Evolutionary conservation across 2,113 vertebrate genomes (phyloP).

Genomic region (Gobiocypris rarus): DNA sequence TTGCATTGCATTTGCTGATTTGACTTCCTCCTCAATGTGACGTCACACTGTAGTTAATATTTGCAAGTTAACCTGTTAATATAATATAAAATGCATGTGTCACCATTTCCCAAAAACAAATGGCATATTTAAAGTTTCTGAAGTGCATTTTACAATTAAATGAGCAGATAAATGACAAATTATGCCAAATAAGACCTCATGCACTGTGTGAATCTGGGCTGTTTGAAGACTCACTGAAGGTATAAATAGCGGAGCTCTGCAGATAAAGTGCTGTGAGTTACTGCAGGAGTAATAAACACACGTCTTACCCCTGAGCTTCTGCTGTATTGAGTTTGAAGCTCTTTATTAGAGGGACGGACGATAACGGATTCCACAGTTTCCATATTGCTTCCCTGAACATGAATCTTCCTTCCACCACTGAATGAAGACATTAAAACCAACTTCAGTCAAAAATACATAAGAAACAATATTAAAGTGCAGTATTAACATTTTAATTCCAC

Average conservation of each 20-base stretch:
- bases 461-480: background rate
- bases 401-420: conserved; percentile 86
- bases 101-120: no score
- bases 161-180: background rate
- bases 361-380: conserved; percentile 78
- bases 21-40: background rate
- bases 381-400: conserved; percentile 78
- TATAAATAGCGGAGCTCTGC: background rate
- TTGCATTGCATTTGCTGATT: no score
- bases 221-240: no score
- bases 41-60: background rate
- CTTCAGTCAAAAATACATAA: background rate
- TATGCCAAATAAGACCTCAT: background rate
- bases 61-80: background rate
- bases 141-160: background rate
- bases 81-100: no score
- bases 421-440: conserved; percentile 42
- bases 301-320: conserved; percentile 52
- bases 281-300: background rate
- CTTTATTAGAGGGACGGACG: background rate
- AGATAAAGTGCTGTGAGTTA: background rate
- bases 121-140: background rate
- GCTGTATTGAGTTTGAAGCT: background rate
- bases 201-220: background rate
- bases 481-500: no score